These are phyloP conservation scores for Gambusia affinis DNA, from an alignment of 2,113 vertebrate genomes.

Conservation along the genomic window DNA sequence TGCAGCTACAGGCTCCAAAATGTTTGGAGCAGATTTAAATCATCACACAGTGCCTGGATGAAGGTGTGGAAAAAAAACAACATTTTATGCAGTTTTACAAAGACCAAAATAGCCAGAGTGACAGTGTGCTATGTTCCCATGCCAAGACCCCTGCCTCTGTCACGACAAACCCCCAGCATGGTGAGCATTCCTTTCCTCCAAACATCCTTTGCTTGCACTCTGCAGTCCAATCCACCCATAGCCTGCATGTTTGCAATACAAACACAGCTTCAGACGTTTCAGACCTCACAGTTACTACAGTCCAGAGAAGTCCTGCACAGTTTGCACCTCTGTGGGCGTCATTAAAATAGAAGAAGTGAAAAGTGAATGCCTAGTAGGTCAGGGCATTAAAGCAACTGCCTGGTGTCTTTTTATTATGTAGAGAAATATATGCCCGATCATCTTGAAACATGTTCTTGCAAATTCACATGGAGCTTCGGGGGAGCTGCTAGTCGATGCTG, in stretches of 20 bases:
- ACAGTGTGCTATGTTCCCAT: slow-evolving; percentile 61
- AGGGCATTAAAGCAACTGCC: background rate
- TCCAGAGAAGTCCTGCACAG: slow-evolving; percentile 26
- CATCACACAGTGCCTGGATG: background rate
- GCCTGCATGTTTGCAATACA: slow-evolving; percentile 33
- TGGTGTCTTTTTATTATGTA: slow-evolving; percentile 3
- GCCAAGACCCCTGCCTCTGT: slow-evolving; percentile 51
- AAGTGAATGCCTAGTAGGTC: slow-evolving; percentile 21
- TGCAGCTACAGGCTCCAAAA: slow-evolving; percentile 15
- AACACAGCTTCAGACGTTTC: slow-evolving; percentile 38
- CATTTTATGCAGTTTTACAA: too few relatives aligned
- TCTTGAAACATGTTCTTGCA: slow-evolving; percentile 11
- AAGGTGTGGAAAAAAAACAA: background rate
- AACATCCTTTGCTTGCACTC: slow-evolving; percentile 34
- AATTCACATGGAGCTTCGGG: slow-evolving; percentile 11
- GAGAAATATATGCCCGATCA: slow-evolving; percentile 3
- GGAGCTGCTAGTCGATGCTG: background rate
- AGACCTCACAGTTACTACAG: slow-evolving; percentile 23
- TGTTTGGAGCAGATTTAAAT: background rate
- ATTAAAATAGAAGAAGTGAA: slow-evolving; percentile 27
- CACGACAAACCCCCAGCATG: slow-evolving; percentile 55
- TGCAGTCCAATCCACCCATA: slow-evolving; percentile 1
- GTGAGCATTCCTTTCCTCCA: slow-evolving; percentile 58
- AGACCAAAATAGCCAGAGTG: slow-evolving; percentile 18
- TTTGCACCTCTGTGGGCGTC: slow-evolving; percentile 5